Conservation (phyloP, 2,888 invertebrate species). For the Gymnocheta viridis region DNA sequence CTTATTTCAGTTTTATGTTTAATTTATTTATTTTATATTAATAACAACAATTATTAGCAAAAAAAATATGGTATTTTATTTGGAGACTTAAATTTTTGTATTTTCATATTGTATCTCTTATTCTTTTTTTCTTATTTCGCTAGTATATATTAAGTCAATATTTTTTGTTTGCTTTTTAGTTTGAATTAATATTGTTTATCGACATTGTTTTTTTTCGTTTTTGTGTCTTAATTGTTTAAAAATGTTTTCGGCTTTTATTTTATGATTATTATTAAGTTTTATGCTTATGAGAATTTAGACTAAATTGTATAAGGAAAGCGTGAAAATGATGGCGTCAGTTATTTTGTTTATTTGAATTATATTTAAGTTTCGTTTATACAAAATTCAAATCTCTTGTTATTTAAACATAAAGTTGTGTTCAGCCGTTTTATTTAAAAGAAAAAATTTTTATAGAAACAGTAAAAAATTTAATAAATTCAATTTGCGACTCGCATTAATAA, state of each 20-base stretch:
- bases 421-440: no score
- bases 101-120: constrained; percentile 16
- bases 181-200: constrained; percentile 38
- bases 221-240: background rate
- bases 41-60: constrained; percentile 67
- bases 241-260: background rate
- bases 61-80: constrained; percentile 52
- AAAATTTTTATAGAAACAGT: no score
- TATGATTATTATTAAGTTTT: background rate
- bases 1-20: constrained; percentile 57
- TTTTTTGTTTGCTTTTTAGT: constrained; percentile 42
- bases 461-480: no score
- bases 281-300: constrained; percentile 39
- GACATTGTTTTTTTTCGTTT: constrained; percentile 8
- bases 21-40: constrained; percentile 29
- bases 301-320: constrained; percentile 38
- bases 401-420: no score
- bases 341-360: background rate
- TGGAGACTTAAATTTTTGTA: constrained; percentile 47
- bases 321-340: background rate
- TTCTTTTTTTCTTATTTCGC: constrained; percentile 8
- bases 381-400: no score
- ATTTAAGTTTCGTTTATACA: no score
- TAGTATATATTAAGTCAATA: constrained; percentile 59
- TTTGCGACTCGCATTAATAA: no score